Evolutionary conservation across 2,113 vertebrate species (phyloP).

Genomic region (Percina caprodes): DNA sequence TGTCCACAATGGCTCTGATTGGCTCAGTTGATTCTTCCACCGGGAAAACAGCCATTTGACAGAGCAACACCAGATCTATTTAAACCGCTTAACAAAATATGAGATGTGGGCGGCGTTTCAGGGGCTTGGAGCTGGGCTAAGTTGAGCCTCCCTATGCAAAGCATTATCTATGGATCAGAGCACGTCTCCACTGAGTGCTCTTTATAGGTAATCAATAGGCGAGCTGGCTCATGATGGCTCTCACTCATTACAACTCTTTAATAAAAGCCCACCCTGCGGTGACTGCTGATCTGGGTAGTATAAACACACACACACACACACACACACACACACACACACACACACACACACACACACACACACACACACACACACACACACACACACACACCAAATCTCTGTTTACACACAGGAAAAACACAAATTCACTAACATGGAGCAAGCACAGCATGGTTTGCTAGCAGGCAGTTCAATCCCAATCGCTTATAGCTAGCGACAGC

Average conservation of each 20-base stretch:
- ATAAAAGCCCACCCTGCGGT: conserved; percentile 80
- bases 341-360: conserved; percentile 42
- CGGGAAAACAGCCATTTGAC: conserved; percentile 26
- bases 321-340: conserved; percentile 42
- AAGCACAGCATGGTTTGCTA: conserved; percentile 9
- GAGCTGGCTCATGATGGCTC: conserved; percentile 78
- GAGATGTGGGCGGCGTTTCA: conserved; percentile 44
- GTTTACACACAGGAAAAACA: conserved; percentile 45
- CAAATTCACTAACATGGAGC: conserved; percentile 35
- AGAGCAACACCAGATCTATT: conserved; percentile 31
- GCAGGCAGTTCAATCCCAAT: conserved; percentile 29
- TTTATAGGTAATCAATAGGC: conserved; percentile 84
- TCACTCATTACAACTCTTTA: conserved; percentile 84
- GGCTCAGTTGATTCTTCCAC: conserved; percentile 14
- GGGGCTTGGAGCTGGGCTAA: conserved; percentile 51
- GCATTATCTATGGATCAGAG: conserved; percentile 81
- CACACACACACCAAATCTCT: conserved; percentile 49
- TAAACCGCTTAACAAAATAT: conserved; percentile 47
- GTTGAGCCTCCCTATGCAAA: conserved; percentile 62
- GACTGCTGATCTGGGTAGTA: conserved; percentile 55
- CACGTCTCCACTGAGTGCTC: conserved; percentile 78
- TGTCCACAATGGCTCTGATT: conserved; percentile 9
- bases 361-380: conserved; percentile 38
- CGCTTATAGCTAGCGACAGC: conserved; percentile 37
- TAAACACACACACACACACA: conserved; percentile 50